Conservation (phyloP, 2,797 vertebrate species). For the Pygocentrus nattereri region DNA sequence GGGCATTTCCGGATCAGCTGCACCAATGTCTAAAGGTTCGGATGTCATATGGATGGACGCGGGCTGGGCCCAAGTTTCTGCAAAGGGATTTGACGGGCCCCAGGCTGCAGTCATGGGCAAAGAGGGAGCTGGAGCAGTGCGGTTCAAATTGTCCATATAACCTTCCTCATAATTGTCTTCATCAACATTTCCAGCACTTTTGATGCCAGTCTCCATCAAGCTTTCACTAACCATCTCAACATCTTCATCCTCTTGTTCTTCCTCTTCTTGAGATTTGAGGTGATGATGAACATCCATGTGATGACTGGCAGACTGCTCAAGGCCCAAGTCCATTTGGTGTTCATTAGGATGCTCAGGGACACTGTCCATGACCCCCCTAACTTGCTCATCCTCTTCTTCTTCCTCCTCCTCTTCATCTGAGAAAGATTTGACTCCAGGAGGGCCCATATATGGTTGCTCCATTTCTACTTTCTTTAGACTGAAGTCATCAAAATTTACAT, state of each 20-base stretch:
- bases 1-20: conserved; percentile 50
- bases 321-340: conserved; percentile 61
- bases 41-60: conserved; percentile 61
- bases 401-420: conserved; percentile 77
- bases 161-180: conserved; percentile 64
- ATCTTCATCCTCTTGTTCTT: conserved; percentile 78
- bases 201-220: conserved; percentile 64
- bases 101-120: conserved; percentile 67
- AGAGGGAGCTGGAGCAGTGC: conserved; percentile 57
- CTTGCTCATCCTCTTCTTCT: conserved; percentile 70
- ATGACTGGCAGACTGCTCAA: conserved; percentile 52
- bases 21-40: conserved; percentile 66
- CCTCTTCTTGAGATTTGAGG: conserved; percentile 52
- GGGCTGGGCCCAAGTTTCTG: conserved; percentile 75
- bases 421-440: conserved; percentile 78
- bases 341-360: conserved; percentile 74
- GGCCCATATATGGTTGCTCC: conserved; percentile 68
- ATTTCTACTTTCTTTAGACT: conserved; percentile 3
- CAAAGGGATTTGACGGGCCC: conserved; percentile 75
- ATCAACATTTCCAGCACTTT: conserved; percentile 69
- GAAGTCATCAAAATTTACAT: neutral
- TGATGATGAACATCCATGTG: conserved; percentile 53
- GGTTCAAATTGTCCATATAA: conserved; percentile 72
- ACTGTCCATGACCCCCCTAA: conserved; percentile 73
- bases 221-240: conserved; percentile 78